A percentile compares a stretch with the other conserved stretches of the same genome.
Evolutionary conservation across 2,113 vertebrate species (phyloP).

Genomic region (Esox niger): DNA sequence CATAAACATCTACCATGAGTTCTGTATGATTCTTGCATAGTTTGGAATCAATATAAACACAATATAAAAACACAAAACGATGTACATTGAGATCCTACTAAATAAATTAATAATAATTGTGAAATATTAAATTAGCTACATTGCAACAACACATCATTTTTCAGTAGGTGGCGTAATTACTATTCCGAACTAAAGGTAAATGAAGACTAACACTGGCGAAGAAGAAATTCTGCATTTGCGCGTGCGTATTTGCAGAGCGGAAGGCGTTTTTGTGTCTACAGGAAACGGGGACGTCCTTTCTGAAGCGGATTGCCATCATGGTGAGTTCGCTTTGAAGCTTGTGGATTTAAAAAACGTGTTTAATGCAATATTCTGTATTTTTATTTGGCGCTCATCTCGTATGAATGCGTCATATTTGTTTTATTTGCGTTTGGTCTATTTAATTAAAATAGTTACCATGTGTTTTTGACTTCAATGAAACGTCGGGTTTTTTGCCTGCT

Average conservation of each 20-base stretch:
- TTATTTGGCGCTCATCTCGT: fast-evolving
- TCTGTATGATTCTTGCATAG: too few species aligned
- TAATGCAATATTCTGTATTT: neutral
- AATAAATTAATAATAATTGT: too few species aligned
- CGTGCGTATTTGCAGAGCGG: constrained; percentile 33
- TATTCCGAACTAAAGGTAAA: too few species aligned
- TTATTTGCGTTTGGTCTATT: neutral
- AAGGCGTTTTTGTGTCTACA: constrained; percentile 47
- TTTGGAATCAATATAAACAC: too few species aligned
- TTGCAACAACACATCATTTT: too few species aligned
- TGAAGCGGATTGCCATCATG: constrained; percentile 71
- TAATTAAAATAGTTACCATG: neutral
- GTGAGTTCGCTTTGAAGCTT: constrained; percentile 58
- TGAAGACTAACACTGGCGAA: too few species aligned
- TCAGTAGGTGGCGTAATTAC: too few species aligned
- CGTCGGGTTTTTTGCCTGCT: constrained; percentile 14
- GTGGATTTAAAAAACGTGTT: constrained; percentile 10
- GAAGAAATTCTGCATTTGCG: neutral
- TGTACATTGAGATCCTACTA: too few species aligned
- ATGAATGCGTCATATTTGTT: fast-evolving
- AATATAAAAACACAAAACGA: too few species aligned
- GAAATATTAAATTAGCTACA: too few species aligned
- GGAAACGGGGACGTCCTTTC: constrained; percentile 70
- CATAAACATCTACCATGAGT: too few species aligned
- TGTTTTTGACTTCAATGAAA: constrained; percentile 4